phyloP scores from a whole-genome alignment of 2,113 vertebrate genomes.

The Coptodon rendalli region DNA sequence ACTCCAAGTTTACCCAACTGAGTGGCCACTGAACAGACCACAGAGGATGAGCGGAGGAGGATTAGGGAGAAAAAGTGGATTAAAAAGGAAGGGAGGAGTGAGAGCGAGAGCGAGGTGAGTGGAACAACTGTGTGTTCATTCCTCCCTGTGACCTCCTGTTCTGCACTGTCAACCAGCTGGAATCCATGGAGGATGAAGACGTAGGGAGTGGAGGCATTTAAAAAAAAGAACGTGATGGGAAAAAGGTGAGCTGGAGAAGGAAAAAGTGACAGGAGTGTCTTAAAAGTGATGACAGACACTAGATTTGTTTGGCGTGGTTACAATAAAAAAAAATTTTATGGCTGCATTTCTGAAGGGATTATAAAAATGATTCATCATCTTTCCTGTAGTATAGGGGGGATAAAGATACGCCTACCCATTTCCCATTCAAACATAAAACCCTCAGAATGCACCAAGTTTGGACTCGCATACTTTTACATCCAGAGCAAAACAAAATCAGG shows the following conservation, averaged over 20 bases:
- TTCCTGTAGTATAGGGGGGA: background rate
- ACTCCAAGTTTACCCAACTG: slow-evolving; percentile 14
- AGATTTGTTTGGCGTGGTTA: slow-evolving; percentile 8
- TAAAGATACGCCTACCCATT: background rate
- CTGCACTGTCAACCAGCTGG: slow-evolving; percentile 33
- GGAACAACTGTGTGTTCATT: background rate
- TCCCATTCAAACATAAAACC: background rate
- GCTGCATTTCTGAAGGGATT: slow-evolving; percentile 29
- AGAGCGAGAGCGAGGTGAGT: slow-evolving; percentile 17
- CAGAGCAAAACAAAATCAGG: background rate
- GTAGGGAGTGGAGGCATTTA: background rate
- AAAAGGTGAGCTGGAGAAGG: background rate
- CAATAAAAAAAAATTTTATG: slow-evolving; percentile 16
- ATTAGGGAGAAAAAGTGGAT: background rate
- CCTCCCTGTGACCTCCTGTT: slow-evolving; percentile 40
- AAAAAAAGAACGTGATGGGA: background rate
- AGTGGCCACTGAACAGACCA: background rate
- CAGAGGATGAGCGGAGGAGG: slow-evolving; percentile 3
- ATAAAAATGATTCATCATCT: slow-evolving; percentile 36
- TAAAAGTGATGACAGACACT: slow-evolving; percentile 17
- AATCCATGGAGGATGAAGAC: slow-evolving; percentile 21
- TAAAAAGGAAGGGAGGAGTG: background rate
- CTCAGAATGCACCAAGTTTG: background rate
- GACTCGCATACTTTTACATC: background rate
- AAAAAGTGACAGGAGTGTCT: background rate